Conservation (phyloP, 2,888 invertebrate genomes). For the Eilema sororculum region DNA sequence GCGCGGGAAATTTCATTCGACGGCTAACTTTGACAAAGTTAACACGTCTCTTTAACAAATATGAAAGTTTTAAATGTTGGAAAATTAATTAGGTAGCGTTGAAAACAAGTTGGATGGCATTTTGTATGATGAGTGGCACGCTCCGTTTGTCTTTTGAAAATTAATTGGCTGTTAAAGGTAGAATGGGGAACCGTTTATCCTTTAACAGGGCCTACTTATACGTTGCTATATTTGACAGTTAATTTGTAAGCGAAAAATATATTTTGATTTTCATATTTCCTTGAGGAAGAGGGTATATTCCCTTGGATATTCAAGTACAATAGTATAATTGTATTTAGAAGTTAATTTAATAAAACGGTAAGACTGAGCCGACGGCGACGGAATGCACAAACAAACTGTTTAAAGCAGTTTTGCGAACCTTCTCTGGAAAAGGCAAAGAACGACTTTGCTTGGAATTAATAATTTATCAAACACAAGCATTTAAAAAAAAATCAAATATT, state of each 20-base stretch:
- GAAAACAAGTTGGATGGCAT: slow-evolving; percentile 30
- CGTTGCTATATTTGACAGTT: background rate
- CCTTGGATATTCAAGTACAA: no score
- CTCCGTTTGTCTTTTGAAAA: slow-evolving; percentile 39
- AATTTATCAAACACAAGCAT: no score
- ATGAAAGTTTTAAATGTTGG: slow-evolving; percentile 52
- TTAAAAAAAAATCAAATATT: no score
- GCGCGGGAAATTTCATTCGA: slow-evolving; percentile 49
- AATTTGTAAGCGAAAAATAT: background rate
- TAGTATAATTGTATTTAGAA: no score
- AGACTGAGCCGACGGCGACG: no score
- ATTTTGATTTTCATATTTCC: background rate
- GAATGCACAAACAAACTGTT: no score
- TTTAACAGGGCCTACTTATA: background rate
- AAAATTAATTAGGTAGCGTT: slow-evolving; percentile 49
- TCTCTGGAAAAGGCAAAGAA: no score
- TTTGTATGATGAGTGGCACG: slow-evolving; percentile 32
- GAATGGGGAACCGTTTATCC: slow-evolving; percentile 21
- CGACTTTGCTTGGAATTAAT: no score
- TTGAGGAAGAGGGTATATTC: no score
- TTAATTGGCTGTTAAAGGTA: slow-evolving; percentile 35
- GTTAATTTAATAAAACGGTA: no score
- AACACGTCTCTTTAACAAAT: slow-evolving; percentile 53
- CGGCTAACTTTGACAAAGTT: slow-evolving; percentile 48
- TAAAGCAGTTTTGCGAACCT: no score